These are phyloP conservation scores for Zaprionus ghesquierei DNA, from an alignment of 1,140 invertebrate genomes.

Conservation along the genomic window DNA sequence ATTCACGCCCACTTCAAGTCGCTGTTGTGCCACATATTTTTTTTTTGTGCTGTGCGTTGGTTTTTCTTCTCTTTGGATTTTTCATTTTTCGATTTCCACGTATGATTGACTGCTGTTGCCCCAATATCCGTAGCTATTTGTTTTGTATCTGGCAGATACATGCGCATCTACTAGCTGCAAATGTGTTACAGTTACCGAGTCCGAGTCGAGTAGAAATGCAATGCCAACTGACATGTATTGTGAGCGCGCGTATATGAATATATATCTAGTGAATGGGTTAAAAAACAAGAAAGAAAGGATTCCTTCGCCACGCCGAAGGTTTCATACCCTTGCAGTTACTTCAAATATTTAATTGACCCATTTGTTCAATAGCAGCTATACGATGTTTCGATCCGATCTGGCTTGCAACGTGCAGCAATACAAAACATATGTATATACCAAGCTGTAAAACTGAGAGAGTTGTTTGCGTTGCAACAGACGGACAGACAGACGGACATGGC, in stretches of 20 bases:
- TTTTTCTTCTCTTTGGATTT: slow-evolving; percentile 7
- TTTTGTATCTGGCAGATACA: slow-evolving; percentile 62
- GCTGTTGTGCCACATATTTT: slow-evolving; percentile 17
- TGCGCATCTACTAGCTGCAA: slow-evolving; percentile 52
- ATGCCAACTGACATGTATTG: slow-evolving; percentile 64
- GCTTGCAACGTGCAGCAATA: too few species aligned
- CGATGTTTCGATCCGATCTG: too few species aligned
- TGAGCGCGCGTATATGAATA: slow-evolving; percentile 7
- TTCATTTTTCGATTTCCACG: slow-evolving; percentile 18
- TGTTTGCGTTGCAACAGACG: too few species aligned
- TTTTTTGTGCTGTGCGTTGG: background rate
- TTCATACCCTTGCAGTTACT: too few species aligned
- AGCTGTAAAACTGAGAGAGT: too few species aligned
- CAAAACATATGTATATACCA: too few species aligned
- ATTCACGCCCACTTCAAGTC: slow-evolving; percentile 13
- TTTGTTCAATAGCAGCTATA: too few species aligned
- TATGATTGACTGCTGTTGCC: slow-evolving; percentile 51
- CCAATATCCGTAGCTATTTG: slow-evolving; percentile 46
- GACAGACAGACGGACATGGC: too few species aligned
- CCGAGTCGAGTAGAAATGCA: slow-evolving; percentile 39
- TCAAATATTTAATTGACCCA: too few species aligned
- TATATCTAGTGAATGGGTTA: background rate
- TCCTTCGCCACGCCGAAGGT: too few species aligned
- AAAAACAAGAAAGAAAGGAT: too few species aligned
- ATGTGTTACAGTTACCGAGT: slow-evolving; percentile 64